Evolutionary conservation across 1,140 invertebrate genomes (phyloP).

Genomic region (Hormaphis cornu): DNA sequence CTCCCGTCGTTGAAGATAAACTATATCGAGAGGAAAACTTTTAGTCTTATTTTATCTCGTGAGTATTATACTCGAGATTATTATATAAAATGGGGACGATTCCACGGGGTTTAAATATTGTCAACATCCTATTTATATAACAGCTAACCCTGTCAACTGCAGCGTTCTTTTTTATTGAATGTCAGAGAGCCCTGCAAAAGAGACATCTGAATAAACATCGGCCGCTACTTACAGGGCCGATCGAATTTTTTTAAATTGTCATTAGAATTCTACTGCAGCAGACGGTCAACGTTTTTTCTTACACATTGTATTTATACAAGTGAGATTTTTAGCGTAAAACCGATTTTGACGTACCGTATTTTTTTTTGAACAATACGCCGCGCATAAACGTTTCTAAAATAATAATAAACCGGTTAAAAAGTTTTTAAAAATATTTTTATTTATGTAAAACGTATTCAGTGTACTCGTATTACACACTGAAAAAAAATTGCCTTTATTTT

Average conservation of each 20-base stretch:
- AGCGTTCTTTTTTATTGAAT: constrained; percentile 7
- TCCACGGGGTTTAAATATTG: neutral
- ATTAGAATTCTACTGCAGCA: neutral
- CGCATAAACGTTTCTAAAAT: too few relatives aligned
- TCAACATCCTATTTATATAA: constrained; percentile 22
- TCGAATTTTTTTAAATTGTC: neutral
- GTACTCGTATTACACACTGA: too few relatives aligned
- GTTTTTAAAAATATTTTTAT: too few relatives aligned
- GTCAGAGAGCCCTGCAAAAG: neutral
- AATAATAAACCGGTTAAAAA: too few relatives aligned
- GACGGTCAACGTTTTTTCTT: too few relatives aligned
- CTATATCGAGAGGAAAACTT: neutral
- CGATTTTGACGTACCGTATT: too few relatives aligned
- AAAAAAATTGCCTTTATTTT: too few relatives aligned
- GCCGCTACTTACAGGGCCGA: neutral
- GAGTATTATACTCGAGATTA: neutral
- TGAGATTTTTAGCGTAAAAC: too few relatives aligned
- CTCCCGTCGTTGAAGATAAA: neutral
- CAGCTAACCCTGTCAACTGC: constrained; percentile 9
- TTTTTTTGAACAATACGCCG: too few relatives aligned
- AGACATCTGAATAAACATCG: constrained; percentile 23
- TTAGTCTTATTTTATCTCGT: neutral
- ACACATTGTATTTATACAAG: too few relatives aligned
- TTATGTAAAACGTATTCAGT: too few relatives aligned
- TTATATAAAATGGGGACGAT: neutral